Percentiles rank a stretch among this genome's conserved stretches.
Evolutionary conservation across 2,888 invertebrate species (phyloP).

Genomic region (Sepiola atlantica): DNA sequence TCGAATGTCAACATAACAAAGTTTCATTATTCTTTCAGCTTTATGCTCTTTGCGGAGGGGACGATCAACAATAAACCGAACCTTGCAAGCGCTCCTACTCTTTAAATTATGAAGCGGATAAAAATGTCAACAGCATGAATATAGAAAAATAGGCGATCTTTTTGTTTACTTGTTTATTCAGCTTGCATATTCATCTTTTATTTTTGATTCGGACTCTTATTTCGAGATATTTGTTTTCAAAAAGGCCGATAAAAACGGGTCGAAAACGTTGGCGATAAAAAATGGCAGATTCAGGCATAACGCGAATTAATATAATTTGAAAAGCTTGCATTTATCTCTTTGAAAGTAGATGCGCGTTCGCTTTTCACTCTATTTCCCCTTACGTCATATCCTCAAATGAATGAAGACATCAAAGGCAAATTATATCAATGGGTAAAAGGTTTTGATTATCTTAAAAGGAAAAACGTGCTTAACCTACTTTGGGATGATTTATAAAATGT

Average conservation of each 20-base stretch:
- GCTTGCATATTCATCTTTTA: not conserved
- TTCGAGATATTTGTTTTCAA: not conserved
- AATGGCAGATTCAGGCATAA: not conserved
- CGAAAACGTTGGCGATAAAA: not conserved
- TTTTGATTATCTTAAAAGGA: too few relatives aligned
- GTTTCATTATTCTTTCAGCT: not conserved
- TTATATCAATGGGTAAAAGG: too few relatives aligned
- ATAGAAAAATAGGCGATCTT: not conserved
- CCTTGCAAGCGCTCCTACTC: not conserved
- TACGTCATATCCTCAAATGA: not conserved
- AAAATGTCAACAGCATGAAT: not conserved
- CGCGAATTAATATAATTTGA: not conserved
- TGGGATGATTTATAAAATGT: too few relatives aligned
- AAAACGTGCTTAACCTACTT: too few relatives aligned
- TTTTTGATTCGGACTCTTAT: not conserved
- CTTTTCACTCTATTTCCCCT: not conserved
- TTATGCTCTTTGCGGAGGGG: not conserved
- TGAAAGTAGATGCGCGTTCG: not conserved
- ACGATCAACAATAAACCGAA: not conserved
- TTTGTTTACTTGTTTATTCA: not conserved
- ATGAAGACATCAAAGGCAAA: not conserved
- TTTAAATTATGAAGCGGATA: not conserved
- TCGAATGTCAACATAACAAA: not conserved
- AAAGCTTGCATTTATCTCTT: not conserved
- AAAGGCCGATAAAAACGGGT: not conserved